Conservation (phyloP, 92 coral and sea anemone species). For the Actinostola sp. region DNA sequence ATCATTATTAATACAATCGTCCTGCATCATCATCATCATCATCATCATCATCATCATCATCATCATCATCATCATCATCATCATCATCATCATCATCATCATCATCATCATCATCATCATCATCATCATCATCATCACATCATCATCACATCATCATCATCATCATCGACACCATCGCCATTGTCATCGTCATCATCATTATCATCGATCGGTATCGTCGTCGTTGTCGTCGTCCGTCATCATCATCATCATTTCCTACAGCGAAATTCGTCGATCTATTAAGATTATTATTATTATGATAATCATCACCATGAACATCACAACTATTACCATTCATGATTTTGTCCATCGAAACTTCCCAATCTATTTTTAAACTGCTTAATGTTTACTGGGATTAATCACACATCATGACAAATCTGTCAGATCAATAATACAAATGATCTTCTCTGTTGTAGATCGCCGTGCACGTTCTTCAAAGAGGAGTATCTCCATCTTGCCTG, state of each 20-base stretch:
- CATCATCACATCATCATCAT: not conserved
- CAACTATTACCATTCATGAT: too few relatives aligned
- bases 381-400: too few relatives aligned
- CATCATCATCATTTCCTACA: not conserved
- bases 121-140: not conserved
- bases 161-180: not conserved
- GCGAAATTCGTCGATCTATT: not conserved
- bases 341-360: too few relatives aligned
- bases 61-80: not conserved
- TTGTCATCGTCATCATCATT: not conserved
- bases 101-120: not conserved
- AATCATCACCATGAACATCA: too few relatives aligned
- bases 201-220: not conserved
- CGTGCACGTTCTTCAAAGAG: constrained; percentile 76
- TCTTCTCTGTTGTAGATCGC: constrained; percentile 61
- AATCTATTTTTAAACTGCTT: too few relatives aligned
- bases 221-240: not conserved
- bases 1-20: not conserved
- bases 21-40: not conserved
- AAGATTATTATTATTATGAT: too few relatives aligned
- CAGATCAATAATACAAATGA: too few relatives aligned
- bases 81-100: not conserved
- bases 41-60: not conserved
- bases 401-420: too few relatives aligned
- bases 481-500: constrained; percentile 71